Percentiles rank a stretch among this genome's conserved stretches.
phyloP scores from a whole-genome alignment of 2,888 invertebrate species.

The Eilema depressum region DNA sequence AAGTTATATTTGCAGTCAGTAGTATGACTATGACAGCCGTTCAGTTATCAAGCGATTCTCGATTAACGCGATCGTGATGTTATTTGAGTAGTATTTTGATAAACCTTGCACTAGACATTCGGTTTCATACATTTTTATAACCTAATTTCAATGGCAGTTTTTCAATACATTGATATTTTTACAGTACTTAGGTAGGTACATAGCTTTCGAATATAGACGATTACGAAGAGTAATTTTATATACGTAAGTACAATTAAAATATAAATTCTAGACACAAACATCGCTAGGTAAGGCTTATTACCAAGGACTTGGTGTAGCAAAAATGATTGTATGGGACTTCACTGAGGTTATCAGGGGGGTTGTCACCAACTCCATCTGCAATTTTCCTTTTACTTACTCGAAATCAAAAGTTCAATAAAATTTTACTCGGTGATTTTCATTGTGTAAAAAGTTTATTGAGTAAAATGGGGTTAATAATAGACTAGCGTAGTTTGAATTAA shows the following conservation, averaged over 20 bases:
- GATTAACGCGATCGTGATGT: neutral
- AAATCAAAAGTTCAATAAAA: neutral
- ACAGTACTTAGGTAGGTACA: neutral
- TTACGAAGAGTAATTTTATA: neutral
- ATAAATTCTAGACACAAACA: neutral
- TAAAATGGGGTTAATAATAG: too few species aligned
- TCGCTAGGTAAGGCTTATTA: neutral
- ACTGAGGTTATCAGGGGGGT: too few species aligned
- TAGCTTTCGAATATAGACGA: conserved; percentile 19
- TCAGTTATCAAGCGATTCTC: too few species aligned
- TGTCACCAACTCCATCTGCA: too few species aligned
- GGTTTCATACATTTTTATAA: neutral
- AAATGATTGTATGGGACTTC: too few species aligned
- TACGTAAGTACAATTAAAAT: neutral
- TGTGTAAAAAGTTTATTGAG: too few species aligned
- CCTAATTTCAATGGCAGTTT: conserved; percentile 38
- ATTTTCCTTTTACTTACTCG: neutral
- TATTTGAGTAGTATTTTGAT: neutral
- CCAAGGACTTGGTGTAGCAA: neutral
- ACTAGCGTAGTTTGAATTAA: too few species aligned
- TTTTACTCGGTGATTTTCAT: neutral
- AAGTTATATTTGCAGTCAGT: too few species aligned
- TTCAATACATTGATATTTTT: conserved; percentile 23
- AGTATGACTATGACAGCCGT: too few species aligned
- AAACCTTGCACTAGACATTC: neutral